Base-by-base conservation (phyloP, 2,888 invertebrate genomes). In the Odontomyia ornata region DNA sequence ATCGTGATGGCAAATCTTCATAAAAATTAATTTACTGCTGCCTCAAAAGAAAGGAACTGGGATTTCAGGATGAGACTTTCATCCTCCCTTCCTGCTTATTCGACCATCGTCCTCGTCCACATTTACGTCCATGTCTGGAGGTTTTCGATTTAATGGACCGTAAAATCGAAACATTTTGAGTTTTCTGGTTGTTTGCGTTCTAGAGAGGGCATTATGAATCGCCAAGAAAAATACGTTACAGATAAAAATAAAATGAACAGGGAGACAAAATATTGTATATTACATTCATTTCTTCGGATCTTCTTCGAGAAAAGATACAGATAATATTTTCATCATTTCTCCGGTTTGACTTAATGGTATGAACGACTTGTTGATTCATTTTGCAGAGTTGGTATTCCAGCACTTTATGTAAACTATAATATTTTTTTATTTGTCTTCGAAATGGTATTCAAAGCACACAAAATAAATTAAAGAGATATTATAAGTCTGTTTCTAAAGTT, bases 121-220 rank as follows among this genome's bases (percentile, higher is more conserved):
- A 15, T n/a, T 47, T 18, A 18, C 47, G 28, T 62, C 27, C 64
- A 71, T 36, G 73, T 57, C 75, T 27, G 28, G 78, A 76, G 76
- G 76, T 73, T 78, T 57, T 67, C 76, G 67, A 67, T 78, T 78
- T 78, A 78, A 78, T 78, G 76, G 78, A 75, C 78, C 78, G 76
- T 78, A 78, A 78, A 78, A 78, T 78, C 76, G 78, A 78, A 78
- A 78, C 76, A 76, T 78, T 78, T 78, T 76, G 76, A 78, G 76
- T 78, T 78, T 78, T 76, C 76, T 71, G 78, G 78, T 72, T 78
- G 78, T 78, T 78, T 78, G 76, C 78, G 72, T 78, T 78, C 76
- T 78, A 75, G 76, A 76, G 78, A 76, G 64, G 76, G 73, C 73
- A 73, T 73, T 73, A 73, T 73, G 57, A 73, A 57, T 43, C 30